Base-by-base conservation (phyloP, 2,888 invertebrate genomes). In the Sminthurides aquaticus region DNA sequence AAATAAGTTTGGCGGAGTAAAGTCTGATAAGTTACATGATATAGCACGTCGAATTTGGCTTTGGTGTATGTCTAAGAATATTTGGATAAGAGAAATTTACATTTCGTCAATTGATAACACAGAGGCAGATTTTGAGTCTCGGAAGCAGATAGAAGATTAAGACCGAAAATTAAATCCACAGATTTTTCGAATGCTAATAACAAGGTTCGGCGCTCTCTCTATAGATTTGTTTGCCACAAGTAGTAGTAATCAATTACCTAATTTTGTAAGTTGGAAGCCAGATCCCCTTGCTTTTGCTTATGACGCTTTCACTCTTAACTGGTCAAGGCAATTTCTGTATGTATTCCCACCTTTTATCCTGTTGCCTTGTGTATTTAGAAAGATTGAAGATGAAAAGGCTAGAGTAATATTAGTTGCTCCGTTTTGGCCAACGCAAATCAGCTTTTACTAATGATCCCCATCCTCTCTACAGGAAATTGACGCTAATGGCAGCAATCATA, bases 311-410 rank as follows among this genome's bases (percentile, higher is more conserved):
- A 66, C 60, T 11, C 3, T 65, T 20, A 15, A 18, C 15, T 70
- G 69, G 69, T 49, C 34, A 2, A 27, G 55, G 2, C 27, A 54
- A 3, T 58, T 49, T 2, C 61, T 62, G 22, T 70, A 70, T 60
- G 66, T 65, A 2, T 70, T 70, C 57, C 69, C 69, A 1, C 68
- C 68, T 27, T 68, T 68, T 62, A 24, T 29, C 27, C 29, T 68
- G 3, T 5, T 68, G 1, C 22, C 58, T 18, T 25, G 67, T 24
- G 64, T 64, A 0, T 34, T 70, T 2, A 48, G 57, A 27, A 71
- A 71, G 59, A 67, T 71, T 27, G 22, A 25, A 1, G n/a, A 61
- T 11, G 69, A 69, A 5, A 52, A 64, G 18, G 69, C 66, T 1
- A 20, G 48, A 1, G 67, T 66, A 3, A 67, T 71, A 48, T 48